Conservation (phyloP, 2,888 invertebrate species). For the Coelogynopora nodosa region DNA sequence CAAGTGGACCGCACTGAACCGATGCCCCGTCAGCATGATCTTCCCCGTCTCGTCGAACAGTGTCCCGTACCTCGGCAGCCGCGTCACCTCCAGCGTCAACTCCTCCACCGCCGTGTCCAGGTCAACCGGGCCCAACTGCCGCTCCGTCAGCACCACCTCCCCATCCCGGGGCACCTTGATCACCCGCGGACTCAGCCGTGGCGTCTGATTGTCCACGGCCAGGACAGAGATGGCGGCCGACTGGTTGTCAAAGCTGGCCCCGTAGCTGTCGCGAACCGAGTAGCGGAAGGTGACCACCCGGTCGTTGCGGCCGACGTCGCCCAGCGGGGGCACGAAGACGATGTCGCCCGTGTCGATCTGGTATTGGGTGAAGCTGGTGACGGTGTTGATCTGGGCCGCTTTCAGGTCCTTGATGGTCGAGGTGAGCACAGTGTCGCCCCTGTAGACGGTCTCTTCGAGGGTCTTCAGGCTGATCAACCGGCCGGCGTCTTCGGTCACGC, state of each 20-base stretch:
- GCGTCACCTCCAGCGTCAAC: conserved; percentile 26
- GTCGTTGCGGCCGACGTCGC: conserved; percentile 38
- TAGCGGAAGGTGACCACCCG: conserved; percentile 32
- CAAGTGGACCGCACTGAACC: conserved; percentile 6
- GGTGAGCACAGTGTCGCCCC: conserved; percentile 36
- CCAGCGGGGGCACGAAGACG: conserved; percentile 42
- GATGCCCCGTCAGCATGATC: background rate
- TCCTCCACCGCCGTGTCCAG: conserved; percentile 37
- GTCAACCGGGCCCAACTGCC: conserved; percentile 10
- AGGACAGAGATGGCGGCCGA: background rate
- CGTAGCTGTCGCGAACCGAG: background rate
- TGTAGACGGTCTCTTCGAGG: conserved; percentile 11
- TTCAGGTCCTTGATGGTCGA: conserved; percentile 22
- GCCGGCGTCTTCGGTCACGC: conserved; percentile 40
- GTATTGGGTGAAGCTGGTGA: conserved; percentile 38
- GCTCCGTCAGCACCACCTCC: background rate
- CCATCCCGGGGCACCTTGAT: conserved; percentile 38
- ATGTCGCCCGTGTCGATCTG: conserved; percentile 42
- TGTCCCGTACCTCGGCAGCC: conserved; percentile 16
- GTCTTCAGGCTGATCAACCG: conserved; percentile 41
- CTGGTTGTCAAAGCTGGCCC: background rate
- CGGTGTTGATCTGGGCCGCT: conserved; percentile 34
- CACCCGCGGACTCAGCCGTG: background rate
- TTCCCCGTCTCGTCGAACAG: background rate
- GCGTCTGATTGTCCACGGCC: conserved; percentile 41